Evolutionary conservation across 2,888 invertebrate species (phyloP).

Genomic region (Phaonia tiefii): DNA sequence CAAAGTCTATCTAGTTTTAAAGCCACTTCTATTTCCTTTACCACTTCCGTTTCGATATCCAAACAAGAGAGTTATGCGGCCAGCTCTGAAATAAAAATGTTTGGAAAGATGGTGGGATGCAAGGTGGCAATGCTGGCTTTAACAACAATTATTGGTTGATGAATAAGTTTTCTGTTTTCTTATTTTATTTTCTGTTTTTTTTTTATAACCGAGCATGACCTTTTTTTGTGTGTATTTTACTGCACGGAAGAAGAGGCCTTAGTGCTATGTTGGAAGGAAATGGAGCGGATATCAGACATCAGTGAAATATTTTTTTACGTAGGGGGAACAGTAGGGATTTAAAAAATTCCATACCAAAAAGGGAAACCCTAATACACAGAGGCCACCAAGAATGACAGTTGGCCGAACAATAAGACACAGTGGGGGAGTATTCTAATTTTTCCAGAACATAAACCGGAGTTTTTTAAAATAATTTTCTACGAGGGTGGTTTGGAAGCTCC

Average conservation of each 20-base stretch:
- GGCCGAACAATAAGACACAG: not conserved
- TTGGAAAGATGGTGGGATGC: constrained; percentile 17
- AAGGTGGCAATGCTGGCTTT: constrained; percentile 19
- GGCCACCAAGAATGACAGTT: not conserved
- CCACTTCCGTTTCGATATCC: constrained; percentile 49
- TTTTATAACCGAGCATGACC: constrained; percentile 29
- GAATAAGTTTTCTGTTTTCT: constrained; percentile 20
- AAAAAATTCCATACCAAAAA: constrained; percentile 11
- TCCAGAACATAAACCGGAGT: no score
- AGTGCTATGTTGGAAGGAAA: constrained; percentile 7
- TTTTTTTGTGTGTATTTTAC: constrained; percentile 29
- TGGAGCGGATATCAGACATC: constrained; percentile 11
- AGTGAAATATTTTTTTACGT: no score
- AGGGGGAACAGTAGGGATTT: not conserved
- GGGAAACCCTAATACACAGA: constrained; percentile 6
- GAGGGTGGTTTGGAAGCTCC: no score
- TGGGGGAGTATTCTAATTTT: no score
- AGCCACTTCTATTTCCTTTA: constrained; percentile 56
- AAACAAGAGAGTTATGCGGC: constrained; percentile 13
- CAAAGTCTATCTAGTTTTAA: constrained; percentile 47
- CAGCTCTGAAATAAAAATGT: constrained; percentile 2
- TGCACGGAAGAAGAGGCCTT: constrained; percentile 13
- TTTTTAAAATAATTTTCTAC: no score
- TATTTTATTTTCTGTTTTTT: no score
- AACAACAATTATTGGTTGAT: constrained; percentile 47